These are phyloP conservation scores for Crenuchus spilurus DNA, from an alignment of 2,797 vertebrate genomes.

Conservation along the genomic window DNA sequence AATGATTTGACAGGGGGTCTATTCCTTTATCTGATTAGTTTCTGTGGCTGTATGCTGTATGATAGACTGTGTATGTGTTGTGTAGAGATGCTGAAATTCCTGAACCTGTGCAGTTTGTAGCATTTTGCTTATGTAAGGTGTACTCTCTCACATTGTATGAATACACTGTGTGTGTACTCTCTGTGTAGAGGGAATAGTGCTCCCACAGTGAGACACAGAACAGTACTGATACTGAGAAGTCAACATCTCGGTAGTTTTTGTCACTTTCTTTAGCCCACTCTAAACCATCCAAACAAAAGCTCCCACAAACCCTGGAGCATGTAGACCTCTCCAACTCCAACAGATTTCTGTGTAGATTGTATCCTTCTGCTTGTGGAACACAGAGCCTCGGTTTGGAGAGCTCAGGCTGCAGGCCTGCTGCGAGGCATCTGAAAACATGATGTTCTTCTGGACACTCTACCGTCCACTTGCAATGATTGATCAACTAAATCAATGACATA, in stretches of 20 bases:
- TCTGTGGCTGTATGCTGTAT: neutral
- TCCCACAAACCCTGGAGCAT: neutral
- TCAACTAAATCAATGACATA: neutral
- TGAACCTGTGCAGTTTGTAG: conserved; percentile 54
- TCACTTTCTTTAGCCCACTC: neutral
- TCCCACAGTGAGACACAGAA: neutral
- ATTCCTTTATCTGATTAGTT: no score
- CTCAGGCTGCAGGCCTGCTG: neutral
- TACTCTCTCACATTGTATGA: conserved; percentile 47
- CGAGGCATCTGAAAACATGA: conserved; percentile 13
- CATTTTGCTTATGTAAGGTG: conserved; percentile 51
- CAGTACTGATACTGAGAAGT: conserved; percentile 19
- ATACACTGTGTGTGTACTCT: conserved; percentile 36
- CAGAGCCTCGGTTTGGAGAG: conserved; percentile 6
- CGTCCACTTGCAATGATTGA: neutral
- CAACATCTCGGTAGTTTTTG: neutral
- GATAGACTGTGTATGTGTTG: no score
- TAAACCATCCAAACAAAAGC: neutral
- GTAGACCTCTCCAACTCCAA: neutral
- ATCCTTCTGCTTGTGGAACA: neutral
- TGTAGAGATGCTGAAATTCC: neutral
- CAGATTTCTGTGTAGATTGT: neutral
- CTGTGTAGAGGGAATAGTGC: neutral
- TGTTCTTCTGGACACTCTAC: neutral
- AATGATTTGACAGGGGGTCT: no score